phyloP scores from a whole-genome alignment of 2,113 vertebrate species.

The Semnornis frantzii region DNA sequence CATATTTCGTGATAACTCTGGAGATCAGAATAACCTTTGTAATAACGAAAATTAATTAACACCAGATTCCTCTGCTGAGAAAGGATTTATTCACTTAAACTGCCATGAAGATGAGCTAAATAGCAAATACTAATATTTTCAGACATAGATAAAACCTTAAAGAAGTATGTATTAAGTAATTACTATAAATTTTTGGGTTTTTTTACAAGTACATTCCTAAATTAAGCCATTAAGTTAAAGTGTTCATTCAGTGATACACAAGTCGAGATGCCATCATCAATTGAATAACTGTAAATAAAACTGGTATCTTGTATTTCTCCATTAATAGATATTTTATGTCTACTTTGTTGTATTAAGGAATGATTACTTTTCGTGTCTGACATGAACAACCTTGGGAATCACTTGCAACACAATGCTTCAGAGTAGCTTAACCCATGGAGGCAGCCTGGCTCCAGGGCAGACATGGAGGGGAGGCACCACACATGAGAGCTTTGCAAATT shows the following conservation, averaged over 20 bases:
- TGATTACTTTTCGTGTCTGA: not conserved
- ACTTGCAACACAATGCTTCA: not conserved
- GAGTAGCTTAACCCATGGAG: not conserved
- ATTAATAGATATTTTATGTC: not conserved
- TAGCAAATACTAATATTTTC: constrained; percentile 31
- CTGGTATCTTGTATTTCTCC: not conserved
- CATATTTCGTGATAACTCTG: constrained; percentile 15
- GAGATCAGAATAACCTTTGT: constrained; percentile 39
- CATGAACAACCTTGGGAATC: fast-evolving
- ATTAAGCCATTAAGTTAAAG: not conserved
- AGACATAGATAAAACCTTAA: constrained; percentile 19
- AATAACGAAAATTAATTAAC: constrained; percentile 42
- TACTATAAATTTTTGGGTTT: not conserved
- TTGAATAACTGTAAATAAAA: not conserved
- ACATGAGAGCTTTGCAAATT: not conserved
- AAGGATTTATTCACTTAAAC: constrained; percentile 12
- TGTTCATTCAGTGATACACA: not conserved
- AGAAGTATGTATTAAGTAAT: constrained; percentile 27
- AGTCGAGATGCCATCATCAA: not conserved
- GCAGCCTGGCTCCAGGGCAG: not conserved
- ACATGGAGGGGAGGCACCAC: fast-evolving
- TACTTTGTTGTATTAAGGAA: not conserved
- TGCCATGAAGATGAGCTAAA: not conserved
- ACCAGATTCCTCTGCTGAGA: not conserved
- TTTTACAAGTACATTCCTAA: constrained; percentile 19